phyloP scores from a whole-genome alignment of 1,140 invertebrate species.

The Leptinotarsa undecemlineata region DNA sequence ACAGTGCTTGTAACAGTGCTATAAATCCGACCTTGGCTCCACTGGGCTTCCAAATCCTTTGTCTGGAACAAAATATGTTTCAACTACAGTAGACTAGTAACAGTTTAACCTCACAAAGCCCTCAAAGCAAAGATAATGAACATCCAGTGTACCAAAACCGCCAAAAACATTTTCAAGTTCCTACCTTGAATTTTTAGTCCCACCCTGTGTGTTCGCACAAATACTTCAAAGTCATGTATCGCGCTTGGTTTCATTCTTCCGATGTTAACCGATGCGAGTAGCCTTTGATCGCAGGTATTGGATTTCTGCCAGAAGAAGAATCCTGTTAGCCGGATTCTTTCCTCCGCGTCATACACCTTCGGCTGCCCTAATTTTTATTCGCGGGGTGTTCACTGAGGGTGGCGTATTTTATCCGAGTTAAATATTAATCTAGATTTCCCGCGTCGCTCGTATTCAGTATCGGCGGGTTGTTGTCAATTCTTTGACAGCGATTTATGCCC shows the following conservation, averaged over 20 bases:
- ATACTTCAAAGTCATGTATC: background rate
- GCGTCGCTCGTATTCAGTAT: background rate
- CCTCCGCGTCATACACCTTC: background rate
- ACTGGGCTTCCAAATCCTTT: too few species aligned
- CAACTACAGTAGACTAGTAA: too few species aligned
- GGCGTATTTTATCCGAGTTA: background rate
- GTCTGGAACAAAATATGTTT: too few species aligned
- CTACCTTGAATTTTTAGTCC: too few species aligned
- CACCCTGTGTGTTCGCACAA: background rate
- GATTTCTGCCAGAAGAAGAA: background rate
- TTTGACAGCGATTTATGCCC: background rate
- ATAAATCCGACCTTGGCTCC: too few species aligned
- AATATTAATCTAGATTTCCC: constrained; percentile 3
- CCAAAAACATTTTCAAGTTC: too few species aligned
- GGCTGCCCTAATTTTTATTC: background rate
- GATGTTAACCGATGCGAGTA: background rate
- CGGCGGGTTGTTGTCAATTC: background rate
- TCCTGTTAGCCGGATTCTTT: background rate
- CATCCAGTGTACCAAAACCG: too few species aligned
- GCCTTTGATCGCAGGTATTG: background rate
- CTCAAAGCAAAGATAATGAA: too few species aligned
- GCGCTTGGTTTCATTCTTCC: background rate
- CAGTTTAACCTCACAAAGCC: too few species aligned
- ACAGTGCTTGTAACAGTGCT: too few species aligned
- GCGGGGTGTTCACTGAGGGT: background rate